These are phyloP conservation scores for Halocynthia aurantium DNA, from an alignment of 23 tunicate species.

Conservation along the genomic window DNA sequence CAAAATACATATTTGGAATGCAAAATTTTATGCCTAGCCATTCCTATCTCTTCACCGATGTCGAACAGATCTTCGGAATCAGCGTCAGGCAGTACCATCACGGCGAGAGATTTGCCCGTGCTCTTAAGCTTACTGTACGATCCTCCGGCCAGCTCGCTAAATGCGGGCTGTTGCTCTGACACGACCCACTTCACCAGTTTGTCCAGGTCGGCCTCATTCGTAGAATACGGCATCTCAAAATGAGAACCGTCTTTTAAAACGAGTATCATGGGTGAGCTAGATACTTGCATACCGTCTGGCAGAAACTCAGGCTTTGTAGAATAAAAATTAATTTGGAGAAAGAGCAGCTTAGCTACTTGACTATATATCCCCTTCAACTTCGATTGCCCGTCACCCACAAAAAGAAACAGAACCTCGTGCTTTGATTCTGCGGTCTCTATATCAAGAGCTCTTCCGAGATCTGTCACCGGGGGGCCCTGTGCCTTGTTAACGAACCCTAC, in stretches of 20 bases:
- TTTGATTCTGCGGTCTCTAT: neutral
- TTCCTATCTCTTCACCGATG: slow-evolving; percentile 30
- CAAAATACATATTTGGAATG: slow-evolving; percentile 45
- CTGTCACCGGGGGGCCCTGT: slow-evolving; percentile 29
- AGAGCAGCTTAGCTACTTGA: slow-evolving; percentile 37
- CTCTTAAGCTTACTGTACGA: slow-evolving; percentile 34
- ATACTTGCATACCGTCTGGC: slow-evolving; percentile 8
- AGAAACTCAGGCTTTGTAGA: slow-evolving; percentile 6
- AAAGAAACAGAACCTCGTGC: slow-evolving; percentile 47
- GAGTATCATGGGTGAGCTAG: slow-evolving; percentile 36
- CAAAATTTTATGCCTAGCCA: slow-evolving; percentile 17
- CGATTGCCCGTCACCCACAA: slow-evolving; percentile 47
- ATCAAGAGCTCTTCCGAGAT: neutral
- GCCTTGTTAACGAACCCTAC: slow-evolving; percentile 53
- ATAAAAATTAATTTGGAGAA: slow-evolving; percentile 36
- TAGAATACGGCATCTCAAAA: slow-evolving; percentile 40
- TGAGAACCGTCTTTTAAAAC: slow-evolving; percentile 65
- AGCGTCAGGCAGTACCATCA: slow-evolving; percentile 31
- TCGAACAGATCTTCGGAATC: slow-evolving; percentile 28
- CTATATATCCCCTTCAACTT: slow-evolving; percentile 17
- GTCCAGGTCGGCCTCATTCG: slow-evolving; percentile 4
- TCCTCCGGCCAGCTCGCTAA: slow-evolving; percentile 37
- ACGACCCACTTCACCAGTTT: slow-evolving; percentile 39
- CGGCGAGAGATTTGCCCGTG: slow-evolving; percentile 45
- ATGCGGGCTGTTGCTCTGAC: slow-evolving; percentile 56